A percentile compares a stretch with the other conserved stretches of the same genome.
These are phyloP conservation scores for Lepidothrix coronata DNA, from an alignment of 2,113 vertebrate genomes.

Conservation along the genomic window DNA sequence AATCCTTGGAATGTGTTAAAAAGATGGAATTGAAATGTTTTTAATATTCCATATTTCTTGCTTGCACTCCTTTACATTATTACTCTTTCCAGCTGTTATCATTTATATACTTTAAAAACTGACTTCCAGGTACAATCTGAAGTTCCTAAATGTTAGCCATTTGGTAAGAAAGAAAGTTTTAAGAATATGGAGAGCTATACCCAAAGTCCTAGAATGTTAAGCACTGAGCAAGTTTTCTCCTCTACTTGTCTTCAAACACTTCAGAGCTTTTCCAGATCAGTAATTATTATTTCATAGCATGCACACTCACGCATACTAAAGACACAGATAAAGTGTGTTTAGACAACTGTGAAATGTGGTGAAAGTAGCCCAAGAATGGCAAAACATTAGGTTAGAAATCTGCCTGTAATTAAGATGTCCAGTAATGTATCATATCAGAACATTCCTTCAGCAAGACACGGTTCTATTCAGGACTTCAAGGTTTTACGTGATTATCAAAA, in stretches of 20 bases:
- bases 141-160: background rate
- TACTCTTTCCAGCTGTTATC: background rate
- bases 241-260: background rate
- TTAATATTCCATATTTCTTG: background rate
- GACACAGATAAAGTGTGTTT: background rate
- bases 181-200: background rate
- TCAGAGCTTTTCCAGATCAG: background rate
- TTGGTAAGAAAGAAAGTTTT: background rate
- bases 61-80: background rate
- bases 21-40: background rate
- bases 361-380: background rate
- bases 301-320: fast-evolving
- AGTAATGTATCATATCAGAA: background rate
- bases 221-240: background rate
- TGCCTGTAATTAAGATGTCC: background rate
- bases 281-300: background rate
- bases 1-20: background rate
- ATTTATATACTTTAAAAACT: background rate
- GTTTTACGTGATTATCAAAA: background rate
- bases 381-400: background rate
- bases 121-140: background rate
- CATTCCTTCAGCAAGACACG: background rate
- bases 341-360: background rate
- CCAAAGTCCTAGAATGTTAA: background rate
- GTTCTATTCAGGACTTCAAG: background rate